These are phyloP conservation scores for Eilema depressum DNA, from an alignment of 2,888 invertebrate genomes.

Conservation along the genomic window DNA sequence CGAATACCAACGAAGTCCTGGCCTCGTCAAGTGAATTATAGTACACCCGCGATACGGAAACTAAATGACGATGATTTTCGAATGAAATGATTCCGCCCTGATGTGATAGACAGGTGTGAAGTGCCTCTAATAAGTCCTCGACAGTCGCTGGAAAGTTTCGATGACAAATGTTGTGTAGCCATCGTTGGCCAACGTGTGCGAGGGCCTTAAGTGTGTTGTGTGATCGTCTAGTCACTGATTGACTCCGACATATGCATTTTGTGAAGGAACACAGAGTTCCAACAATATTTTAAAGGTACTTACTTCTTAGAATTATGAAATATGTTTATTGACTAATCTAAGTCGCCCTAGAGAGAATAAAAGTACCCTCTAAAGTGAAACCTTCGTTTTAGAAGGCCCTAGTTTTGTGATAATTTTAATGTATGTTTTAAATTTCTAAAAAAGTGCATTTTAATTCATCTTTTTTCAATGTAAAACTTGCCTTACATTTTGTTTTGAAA, in stretches of 20 bases:
- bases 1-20: conserved; percentile 79
- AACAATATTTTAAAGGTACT: conserved; percentile 47
- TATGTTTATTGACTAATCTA: conserved; percentile 44
- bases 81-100: conserved; percentile 37
- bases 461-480: conserved; percentile 51
- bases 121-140: conserved; percentile 10
- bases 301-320: conserved; percentile 44
- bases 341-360: conserved; percentile 33
- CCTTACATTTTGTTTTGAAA: conserved; percentile 51
- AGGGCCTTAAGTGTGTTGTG: conserved; percentile 61
- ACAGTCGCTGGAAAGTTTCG: no score
- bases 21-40: conserved; percentile 72
- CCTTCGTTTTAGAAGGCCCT: conserved; percentile 82
- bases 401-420: conserved; percentile 54
- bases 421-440: conserved; percentile 42
- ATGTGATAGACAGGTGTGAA: conserved; percentile 22
- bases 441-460: conserved; percentile 63
- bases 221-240: conserved; percentile 79
- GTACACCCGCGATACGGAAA: conserved; percentile 49
- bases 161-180: neutral
- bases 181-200: conserved; percentile 20
- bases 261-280: conserved; percentile 47
- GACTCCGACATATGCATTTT: conserved; percentile 54
- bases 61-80: conserved; percentile 46
- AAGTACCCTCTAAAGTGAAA: conserved; percentile 38